Base-by-base conservation (phyloP, 2,113 vertebrate genomes). In the Ellobius talpinus region DNA sequence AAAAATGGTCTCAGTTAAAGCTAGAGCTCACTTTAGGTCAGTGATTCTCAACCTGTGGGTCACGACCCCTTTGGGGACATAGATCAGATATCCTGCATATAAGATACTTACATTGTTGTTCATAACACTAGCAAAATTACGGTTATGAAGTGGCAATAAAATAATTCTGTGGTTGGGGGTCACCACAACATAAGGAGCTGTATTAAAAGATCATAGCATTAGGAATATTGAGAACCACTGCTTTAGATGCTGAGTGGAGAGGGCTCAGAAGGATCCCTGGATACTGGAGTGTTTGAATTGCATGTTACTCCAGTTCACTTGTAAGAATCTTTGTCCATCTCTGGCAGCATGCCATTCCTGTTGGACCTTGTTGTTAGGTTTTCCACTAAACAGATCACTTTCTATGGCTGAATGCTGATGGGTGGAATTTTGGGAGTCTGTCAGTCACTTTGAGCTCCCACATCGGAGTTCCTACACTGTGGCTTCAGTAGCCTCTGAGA, bases 371-470 rank as follows among this genome's bases (percentile, higher is more conserved):
- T 55, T n/a, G 9, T 91, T 90, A 65, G 61, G 91, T 68, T 63
- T 93, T 96, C 42, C 52, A 33, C 16, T 4, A 73, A 39, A 61
- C 21, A 58, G 91, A 81, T 36, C 13, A 9, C 70, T 85, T 29
- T 79, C 52, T 9, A 55, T 84, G 95, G 63, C 39, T 66, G 36
- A 91, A 93, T 90, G 74, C 77, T 92, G 61, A 55, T 78, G 61
- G 93, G 66, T 74, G 66, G 39, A 90, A 94, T 86, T 90, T 90
- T 0, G 3, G 79, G 45, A 94, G 47, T 47, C 76, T 87, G 58
- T 63, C 82, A 94, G 91, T 89, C 94, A 94, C 29, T 77, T 85
- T 7, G 78, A 93, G 81, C 92, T 91, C 93, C 55, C 87, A 73
- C 29, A 29, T 9, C 82, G 72, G 91, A 95, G 94, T 91, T 52